These are phyloP conservation scores for Esox niger DNA, from an alignment of 2,113 vertebrate species.

Conservation along the genomic window DNA sequence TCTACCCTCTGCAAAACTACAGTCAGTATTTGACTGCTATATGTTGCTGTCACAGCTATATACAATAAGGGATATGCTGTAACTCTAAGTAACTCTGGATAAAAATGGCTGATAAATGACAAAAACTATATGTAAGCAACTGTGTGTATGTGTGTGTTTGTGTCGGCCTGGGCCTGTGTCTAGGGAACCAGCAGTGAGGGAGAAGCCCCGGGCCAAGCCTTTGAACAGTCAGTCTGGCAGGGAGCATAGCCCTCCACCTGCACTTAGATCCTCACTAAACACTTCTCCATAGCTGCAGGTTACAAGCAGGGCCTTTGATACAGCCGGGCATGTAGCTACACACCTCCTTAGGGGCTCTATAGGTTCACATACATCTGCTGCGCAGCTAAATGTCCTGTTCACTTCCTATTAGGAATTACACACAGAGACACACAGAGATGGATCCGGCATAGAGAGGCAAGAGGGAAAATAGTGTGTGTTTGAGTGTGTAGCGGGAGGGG, in stretches of 20 bases:
- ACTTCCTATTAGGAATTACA: slow-evolving; percentile 69
- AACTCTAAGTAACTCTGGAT: too few species aligned
- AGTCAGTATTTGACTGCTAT: too few species aligned
- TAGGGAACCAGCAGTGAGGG: slow-evolving; percentile 43
- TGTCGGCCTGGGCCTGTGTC: slow-evolving; percentile 15
- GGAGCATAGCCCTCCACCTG: slow-evolving; percentile 41
- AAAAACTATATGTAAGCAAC: too few species aligned
- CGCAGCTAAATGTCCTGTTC: slow-evolving; percentile 57
- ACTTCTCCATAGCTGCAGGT: slow-evolving; percentile 52
- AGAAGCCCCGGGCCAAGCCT: slow-evolving; percentile 47
- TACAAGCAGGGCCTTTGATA: slow-evolving; percentile 65
- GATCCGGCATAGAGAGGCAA: slow-evolving; percentile 32
- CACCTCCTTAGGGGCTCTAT: slow-evolving; percentile 50
- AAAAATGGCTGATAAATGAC: too few species aligned
- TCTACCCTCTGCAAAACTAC: too few species aligned
- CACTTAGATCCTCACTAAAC: slow-evolving; percentile 55
- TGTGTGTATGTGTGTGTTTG: slow-evolving; percentile 18
- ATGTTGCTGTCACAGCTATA: too few species aligned
- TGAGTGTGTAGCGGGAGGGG: neutral
- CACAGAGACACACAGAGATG: slow-evolving; percentile 51
- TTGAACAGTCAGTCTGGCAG: slow-evolving; percentile 54
- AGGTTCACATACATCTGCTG: slow-evolving; percentile 59
- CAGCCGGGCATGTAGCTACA: slow-evolving; percentile 51
- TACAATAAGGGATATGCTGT: too few species aligned
- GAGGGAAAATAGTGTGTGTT: slow-evolving; percentile 3